phyloP scores from a whole-genome alignment of 2,113 vertebrate genomes.

The Pelusios castaneus region DNA sequence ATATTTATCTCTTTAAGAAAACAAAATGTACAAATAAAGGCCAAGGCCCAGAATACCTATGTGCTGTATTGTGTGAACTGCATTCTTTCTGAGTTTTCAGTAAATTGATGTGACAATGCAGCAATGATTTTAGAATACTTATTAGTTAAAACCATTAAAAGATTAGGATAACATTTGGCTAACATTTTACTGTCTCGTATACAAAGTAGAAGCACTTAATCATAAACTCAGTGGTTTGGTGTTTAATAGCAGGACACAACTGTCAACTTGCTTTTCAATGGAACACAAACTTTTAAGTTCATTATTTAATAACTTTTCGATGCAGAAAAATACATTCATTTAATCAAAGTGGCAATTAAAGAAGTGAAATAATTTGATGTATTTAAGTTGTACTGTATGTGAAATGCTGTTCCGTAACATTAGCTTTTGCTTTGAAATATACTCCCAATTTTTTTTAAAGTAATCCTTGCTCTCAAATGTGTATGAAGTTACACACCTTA shows the following conservation, averaged over 20 bases:
- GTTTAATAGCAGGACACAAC: conserved; percentile 57
- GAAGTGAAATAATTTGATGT: conserved; percentile 28
- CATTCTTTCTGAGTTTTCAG: conserved; percentile 19
- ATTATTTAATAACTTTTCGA: background rate
- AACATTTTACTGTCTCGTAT: conserved; percentile 45
- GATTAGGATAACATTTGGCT: conserved; percentile 15
- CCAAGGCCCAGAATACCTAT: background rate
- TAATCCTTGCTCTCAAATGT: background rate
- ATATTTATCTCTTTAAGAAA: conserved; percentile 1
- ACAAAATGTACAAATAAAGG: conserved; percentile 3
- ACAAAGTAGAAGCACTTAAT: conserved; percentile 46
- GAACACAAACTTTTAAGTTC: background rate
- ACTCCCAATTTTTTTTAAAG: background rate
- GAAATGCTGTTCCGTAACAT: conserved; percentile 21
- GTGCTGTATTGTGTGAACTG: background rate
- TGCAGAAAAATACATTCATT: background rate
- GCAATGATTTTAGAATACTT: conserved; percentile 7
- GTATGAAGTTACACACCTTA: conserved; percentile 59
- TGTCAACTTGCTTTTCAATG: background rate
- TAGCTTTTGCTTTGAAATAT: background rate
- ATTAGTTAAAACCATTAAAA: conserved; percentile 35
- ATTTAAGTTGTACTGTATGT: conserved; percentile 32
- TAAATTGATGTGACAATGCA: conserved; percentile 1
- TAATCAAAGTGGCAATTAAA: conserved; percentile 24
- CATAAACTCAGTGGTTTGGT: conserved; percentile 21